phyloP scores from a whole-genome alignment of 2,888 invertebrate species.

The Rugalucina vietnamica region DNA sequence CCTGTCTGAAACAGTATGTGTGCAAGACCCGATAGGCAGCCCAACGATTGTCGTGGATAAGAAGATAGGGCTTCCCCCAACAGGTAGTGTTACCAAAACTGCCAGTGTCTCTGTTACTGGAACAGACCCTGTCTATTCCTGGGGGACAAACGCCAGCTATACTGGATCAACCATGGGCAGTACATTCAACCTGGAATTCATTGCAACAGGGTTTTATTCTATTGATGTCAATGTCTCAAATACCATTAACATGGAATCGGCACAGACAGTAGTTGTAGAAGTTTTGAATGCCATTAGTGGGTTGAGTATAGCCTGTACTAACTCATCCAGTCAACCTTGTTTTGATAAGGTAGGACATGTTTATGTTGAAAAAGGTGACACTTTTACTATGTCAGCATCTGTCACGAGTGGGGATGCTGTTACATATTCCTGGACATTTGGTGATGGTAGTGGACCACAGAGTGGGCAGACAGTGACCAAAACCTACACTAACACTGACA shows the following conservation, averaged over 20 bases:
- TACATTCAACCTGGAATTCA: constrained; percentile 20
- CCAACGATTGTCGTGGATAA: constrained; percentile 36
- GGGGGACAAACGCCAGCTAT: constrained; percentile 54
- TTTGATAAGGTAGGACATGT: constrained; percentile 40
- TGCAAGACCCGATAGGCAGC: constrained; percentile 56
- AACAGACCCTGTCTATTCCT: constrained; percentile 39
- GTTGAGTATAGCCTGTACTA: constrained; percentile 55
- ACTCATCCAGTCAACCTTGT: too few species aligned
- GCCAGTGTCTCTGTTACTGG: constrained; percentile 51
- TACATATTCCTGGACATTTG: constrained; percentile 60
- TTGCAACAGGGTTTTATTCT: constrained; percentile 44
- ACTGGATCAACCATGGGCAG: constrained; percentile 15
- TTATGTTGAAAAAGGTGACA: constrained; percentile 58
- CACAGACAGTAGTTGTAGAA: constrained; percentile 49
- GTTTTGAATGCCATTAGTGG: constrained; percentile 62
- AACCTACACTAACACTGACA: constrained; percentile 41
- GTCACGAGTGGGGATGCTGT: constrained; percentile 57
- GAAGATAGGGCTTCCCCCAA: constrained; percentile 44
- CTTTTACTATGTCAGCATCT: constrained; percentile 53
- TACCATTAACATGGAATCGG: constrained; percentile 51
- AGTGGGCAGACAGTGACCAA: constrained; percentile 32
- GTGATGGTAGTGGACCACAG: constrained; percentile 43
- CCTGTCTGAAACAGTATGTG: constrained; percentile 45
- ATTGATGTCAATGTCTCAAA: constrained; percentile 63
- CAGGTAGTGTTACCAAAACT: constrained; percentile 22